Evolutionary conservation across 2,797 vertebrate species (phyloP).

Genomic region (Gallinago solitaria): DNA sequence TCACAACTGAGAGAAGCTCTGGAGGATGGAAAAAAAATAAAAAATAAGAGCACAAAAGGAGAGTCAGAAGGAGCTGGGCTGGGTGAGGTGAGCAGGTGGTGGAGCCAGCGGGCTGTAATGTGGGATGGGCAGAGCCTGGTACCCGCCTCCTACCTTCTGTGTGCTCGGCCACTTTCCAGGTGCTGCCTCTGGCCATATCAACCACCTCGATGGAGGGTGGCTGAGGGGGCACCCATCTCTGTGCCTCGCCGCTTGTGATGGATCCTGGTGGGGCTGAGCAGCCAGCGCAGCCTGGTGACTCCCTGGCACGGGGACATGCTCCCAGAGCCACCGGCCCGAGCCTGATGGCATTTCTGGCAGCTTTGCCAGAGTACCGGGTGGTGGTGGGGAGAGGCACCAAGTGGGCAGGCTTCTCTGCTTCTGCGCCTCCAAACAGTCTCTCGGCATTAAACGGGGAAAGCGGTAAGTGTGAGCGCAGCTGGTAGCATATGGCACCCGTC

Average conservation of each 20-base stretch:
- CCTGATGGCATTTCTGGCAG: constrained; percentile 36
- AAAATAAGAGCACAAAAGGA: neutral
- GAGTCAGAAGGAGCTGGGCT: neutral
- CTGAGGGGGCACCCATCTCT: neutral
- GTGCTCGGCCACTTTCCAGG: neutral
- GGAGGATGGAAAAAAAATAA: neutral
- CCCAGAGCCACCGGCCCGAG: neutral
- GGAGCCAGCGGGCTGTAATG: neutral
- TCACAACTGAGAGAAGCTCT: neutral
- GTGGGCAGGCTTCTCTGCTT: neutral
- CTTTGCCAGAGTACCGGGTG: neutral
- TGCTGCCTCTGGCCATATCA: accelerated
- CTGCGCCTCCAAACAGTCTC: neutral
- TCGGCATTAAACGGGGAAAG: neutral
- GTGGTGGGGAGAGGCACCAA: accelerated
- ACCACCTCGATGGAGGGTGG: neutral
- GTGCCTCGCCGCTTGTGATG: accelerated
- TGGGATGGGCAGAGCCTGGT: neutral
- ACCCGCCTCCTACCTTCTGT: neutral
- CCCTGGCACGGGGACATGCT: neutral
- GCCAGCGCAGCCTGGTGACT: neutral
- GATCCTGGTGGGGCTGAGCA: accelerated
- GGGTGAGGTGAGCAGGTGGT: neutral
- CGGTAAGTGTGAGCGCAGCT: constrained; percentile 40
- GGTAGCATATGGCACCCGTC: constrained; percentile 68